phyloP scores from a whole-genome alignment of 2,113 vertebrate genomes.

The Chascanopsetta lugubris region DNA sequence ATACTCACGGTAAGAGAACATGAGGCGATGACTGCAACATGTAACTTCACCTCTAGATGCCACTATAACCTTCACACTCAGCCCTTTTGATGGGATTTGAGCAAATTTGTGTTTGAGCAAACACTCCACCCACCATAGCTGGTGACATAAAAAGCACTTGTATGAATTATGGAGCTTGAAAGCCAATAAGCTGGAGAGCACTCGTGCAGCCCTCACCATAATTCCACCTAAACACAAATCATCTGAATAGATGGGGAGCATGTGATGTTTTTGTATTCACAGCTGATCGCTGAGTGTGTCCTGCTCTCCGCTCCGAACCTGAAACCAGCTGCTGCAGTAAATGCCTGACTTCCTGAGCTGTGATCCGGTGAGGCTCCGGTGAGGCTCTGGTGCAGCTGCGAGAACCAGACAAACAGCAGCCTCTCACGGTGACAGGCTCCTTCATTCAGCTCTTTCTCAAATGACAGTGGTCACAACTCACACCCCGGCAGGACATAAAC shows the following conservation, averaged over 20 bases:
- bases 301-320: slow-evolving; percentile 3
- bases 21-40: too few species aligned
- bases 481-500: too few species aligned
- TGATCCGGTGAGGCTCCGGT: slow-evolving; percentile 22
- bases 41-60: too few species aligned
- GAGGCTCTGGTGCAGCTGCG: slow-evolving; percentile 18
- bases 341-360: slow-evolving; percentile 42
- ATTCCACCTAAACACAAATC: not conserved
- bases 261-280: slow-evolving; percentile 5
- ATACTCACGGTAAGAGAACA: too few species aligned
- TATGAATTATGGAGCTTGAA: not conserved
- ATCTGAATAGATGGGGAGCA: not conserved
- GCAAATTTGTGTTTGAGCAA: too few species aligned
- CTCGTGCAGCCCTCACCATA: not conserved
- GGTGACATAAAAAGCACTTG: not conserved
- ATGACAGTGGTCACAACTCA: too few species aligned
- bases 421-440: slow-evolving; percentile 25
- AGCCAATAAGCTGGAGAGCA: too few species aligned
- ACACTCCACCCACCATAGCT: too few species aligned
- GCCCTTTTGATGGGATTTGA: too few species aligned
- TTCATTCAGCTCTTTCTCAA: too few species aligned
- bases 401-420: slow-evolving; percentile 25
- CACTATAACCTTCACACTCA: too few species aligned
- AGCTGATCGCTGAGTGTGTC: not conserved
- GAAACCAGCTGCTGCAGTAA: slow-evolving; percentile 18